phyloP scores from a whole-genome alignment of 2,113 vertebrate species.

The Albula glossodonta region DNA sequence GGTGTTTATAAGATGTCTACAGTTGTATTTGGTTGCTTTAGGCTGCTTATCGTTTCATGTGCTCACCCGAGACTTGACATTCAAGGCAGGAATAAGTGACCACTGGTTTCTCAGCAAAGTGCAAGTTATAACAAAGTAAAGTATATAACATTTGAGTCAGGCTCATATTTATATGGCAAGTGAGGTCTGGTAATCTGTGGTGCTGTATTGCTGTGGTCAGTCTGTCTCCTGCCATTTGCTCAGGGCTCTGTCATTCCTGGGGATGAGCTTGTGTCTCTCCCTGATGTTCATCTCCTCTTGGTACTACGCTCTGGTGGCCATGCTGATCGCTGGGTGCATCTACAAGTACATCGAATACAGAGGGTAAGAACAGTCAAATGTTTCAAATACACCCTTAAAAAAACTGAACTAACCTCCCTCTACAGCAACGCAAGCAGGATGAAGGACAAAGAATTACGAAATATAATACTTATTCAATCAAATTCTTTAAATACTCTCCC shows the following conservation, averaged over 20 bases:
- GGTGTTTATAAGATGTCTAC: too few species aligned
- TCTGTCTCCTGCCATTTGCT: conserved; percentile 38
- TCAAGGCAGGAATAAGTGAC: too few species aligned
- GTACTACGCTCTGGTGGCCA: conserved; percentile 92
- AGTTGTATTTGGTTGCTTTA: too few species aligned
- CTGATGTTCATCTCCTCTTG: conserved; percentile 98
- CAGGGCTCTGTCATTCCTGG: conserved; percentile 93
- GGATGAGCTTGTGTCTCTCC: conserved; percentile 94
- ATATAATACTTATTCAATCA: too few species aligned
- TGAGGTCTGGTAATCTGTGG: not conserved
- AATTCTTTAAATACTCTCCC: not conserved
- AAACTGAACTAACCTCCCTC: not conserved
- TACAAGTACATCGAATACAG: conserved; percentile 98
- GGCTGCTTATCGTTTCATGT: too few species aligned
- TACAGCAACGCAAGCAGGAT: not conserved
- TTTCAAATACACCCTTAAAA: not conserved
- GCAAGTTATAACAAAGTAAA: too few species aligned
- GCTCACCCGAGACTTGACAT: too few species aligned
- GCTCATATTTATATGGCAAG: not conserved
- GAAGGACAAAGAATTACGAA: not conserved
- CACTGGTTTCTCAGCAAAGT: too few species aligned
- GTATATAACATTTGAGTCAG: too few species aligned
- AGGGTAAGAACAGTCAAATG: conserved; percentile 74
- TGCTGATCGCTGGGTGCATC: conserved; percentile 90
- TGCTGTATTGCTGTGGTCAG: not conserved